A percentile compares a stretch with the other conserved stretches of the same genome.
Conservation (phyloP, 2,113 vertebrate species). For the Sorex fumeus region DNA sequence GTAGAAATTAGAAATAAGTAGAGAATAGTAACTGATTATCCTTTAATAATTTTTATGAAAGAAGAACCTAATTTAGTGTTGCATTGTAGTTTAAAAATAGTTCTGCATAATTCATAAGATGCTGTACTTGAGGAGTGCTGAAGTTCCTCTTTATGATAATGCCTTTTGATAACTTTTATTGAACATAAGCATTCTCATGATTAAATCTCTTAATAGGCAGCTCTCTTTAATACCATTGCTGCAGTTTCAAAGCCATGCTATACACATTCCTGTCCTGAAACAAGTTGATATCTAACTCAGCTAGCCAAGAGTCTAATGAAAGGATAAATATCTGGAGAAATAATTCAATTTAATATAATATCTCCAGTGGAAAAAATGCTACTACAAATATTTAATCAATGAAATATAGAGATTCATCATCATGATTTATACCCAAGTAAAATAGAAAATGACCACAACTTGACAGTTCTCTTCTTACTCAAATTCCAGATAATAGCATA, state of each 20-base stretch:
- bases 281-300: conserved; percentile 34
- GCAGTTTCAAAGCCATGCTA: conserved; percentile 54
- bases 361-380: conserved; percentile 26
- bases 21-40: conserved; percentile 77
- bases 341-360: conserved; percentile 52
- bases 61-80: conserved; percentile 72
- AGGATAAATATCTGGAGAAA: conserved; percentile 28
- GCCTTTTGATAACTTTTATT: conserved; percentile 78
- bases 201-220: conserved; percentile 80
- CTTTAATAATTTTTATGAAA: conserved; percentile 59
- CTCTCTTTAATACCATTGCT: conserved; percentile 27
- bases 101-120: conserved; percentile 77
- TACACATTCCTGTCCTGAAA: conserved; percentile 48
- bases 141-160: conserved; percentile 74
- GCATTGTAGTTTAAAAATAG: conserved; percentile 76
- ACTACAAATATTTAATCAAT: not conserved
- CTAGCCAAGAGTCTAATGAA: conserved; percentile 43
- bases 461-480: not conserved
- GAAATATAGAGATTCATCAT: conserved; percentile 19
- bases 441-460: not conserved
- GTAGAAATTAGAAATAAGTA: conserved; percentile 78
- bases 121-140: conserved; percentile 20
- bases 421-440: not conserved
- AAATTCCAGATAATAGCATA: too few species aligned
- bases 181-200: conserved; percentile 68